A percentile compares a stretch with the other conserved stretches of the same genome.
phyloP scores from a whole-genome alignment of 2,888 invertebrate genomes.

The Anoplius nigerrimus region DNA sequence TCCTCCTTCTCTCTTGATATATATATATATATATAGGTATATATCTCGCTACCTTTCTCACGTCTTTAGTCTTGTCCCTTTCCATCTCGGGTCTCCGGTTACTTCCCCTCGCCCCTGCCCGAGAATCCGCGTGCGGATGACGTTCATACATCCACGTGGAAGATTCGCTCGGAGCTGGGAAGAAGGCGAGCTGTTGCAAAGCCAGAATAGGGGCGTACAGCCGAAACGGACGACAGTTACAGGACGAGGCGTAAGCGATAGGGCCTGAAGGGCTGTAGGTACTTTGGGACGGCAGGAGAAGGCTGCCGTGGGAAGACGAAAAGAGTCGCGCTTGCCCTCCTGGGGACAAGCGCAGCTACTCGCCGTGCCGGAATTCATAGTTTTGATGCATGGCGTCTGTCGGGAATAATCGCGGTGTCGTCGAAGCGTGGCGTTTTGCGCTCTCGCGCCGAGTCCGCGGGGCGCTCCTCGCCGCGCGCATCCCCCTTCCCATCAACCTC shows the following conservation, averaged over 20 bases:
- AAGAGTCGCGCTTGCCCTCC: constrained; percentile 15
- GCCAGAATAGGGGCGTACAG: too few relatives aligned
- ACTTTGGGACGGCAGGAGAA: neutral
- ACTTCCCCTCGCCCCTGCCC: too few relatives aligned
- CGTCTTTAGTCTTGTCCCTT: neutral
- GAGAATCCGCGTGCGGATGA: constrained; percentile 17
- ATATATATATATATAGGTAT: neutral
- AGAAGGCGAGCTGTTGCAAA: neutral
- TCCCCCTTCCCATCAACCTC: too few relatives aligned
- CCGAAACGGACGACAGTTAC: too few relatives aligned
- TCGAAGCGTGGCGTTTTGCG: neutral
- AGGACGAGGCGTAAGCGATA: neutral
- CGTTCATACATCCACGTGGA: constrained; percentile 14
- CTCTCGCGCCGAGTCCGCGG: neutral
- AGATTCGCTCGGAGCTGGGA: neutral
- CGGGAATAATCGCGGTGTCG: constrained; percentile 34
- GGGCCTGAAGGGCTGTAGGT: neutral
- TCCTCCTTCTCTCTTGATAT: constrained; percentile 3
- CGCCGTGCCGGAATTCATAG: constrained; percentile 38
- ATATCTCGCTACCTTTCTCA: neutral
- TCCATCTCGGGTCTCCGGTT: too few relatives aligned
- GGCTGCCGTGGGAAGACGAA: constrained; percentile 20
- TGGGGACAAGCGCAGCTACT: constrained; percentile 12
- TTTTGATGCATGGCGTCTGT: constrained; percentile 45
- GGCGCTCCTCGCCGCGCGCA: too few relatives aligned